These are phyloP conservation scores for Palloptera scutellata DNA, from an alignment of 2,888 invertebrate species.

Conservation along the genomic window DNA sequence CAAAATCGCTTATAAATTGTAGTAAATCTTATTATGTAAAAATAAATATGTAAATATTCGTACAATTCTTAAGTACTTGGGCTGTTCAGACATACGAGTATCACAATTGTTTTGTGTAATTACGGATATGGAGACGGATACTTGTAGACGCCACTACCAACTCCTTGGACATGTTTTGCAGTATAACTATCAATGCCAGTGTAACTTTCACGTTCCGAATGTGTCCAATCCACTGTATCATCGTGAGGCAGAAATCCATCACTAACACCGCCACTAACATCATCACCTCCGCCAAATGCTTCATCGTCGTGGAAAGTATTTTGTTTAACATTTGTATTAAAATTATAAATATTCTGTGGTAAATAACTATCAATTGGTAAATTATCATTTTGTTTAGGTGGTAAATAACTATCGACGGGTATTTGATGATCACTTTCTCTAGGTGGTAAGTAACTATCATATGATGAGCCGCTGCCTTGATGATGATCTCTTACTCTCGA, in stretches of 20 bases:
- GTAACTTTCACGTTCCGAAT: constrained; percentile 46
- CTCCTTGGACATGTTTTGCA: constrained; percentile 53
- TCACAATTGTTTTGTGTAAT: too few relatives aligned
- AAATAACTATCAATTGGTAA: background rate
- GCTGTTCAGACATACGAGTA: too few relatives aligned
- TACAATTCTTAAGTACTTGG: too few relatives aligned
- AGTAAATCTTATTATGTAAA: too few relatives aligned
- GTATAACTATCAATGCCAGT: constrained; percentile 56
- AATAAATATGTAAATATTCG: too few relatives aligned
- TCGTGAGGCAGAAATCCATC: constrained; percentile 10
- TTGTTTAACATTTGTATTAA: constrained; percentile 1
- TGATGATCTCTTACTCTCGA: too few relatives aligned
- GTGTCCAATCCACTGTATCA: background rate
- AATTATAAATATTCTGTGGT: background rate
- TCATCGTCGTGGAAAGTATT: constrained; percentile 23
- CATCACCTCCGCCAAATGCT: constrained; percentile 18
- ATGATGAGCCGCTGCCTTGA: too few relatives aligned
- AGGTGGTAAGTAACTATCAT: too few relatives aligned
- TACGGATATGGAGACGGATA: constrained; percentile 46
- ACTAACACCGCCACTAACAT: constrained; percentile 20
- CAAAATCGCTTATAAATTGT: too few relatives aligned
- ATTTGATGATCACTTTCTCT: too few relatives aligned
- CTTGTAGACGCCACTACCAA: constrained; percentile 48
- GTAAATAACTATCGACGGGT: background rate
- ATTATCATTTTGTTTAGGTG: background rate